Evolutionary conservation across 2,113 vertebrate genomes (phyloP).

Genomic region (Bubo bubo): DNA sequence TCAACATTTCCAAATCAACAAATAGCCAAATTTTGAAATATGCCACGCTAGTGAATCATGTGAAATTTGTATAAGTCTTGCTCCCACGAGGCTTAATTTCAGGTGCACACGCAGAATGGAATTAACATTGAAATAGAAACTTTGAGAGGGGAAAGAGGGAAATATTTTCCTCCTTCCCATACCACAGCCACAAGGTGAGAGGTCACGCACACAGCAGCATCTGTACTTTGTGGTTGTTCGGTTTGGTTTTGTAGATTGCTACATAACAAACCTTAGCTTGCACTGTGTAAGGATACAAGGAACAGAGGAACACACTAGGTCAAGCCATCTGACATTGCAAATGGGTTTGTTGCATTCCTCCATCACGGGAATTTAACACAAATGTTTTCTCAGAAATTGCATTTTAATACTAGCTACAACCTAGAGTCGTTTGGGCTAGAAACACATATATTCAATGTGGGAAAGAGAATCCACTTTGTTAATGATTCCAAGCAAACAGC

Average conservation of each 20-base stretch:
- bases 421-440: background rate
- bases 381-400: background rate
- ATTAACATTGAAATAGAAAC: background rate
- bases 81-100: background rate
- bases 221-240: too few relatives aligned
- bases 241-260: background rate
- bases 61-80: too few relatives aligned
- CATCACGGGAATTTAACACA: background rate
- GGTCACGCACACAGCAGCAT: rapidly evolving
- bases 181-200: rapidly evolving
- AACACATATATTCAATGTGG: rapidly evolving
- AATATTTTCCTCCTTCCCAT: background rate
- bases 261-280: rapidly evolving
- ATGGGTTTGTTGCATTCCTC: background rate
- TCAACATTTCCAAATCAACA: background rate
- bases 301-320: background rate
- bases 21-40: background rate
- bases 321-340: background rate
- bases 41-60: rapidly evolving
- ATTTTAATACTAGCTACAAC: background rate
- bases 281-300: too few relatives aligned
- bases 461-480: background rate
- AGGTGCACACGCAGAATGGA: background rate
- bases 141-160: background rate
- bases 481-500: background rate